Conservation (phyloP, 2,888 invertebrate species). For the Strigamia transsilvanica region DNA sequence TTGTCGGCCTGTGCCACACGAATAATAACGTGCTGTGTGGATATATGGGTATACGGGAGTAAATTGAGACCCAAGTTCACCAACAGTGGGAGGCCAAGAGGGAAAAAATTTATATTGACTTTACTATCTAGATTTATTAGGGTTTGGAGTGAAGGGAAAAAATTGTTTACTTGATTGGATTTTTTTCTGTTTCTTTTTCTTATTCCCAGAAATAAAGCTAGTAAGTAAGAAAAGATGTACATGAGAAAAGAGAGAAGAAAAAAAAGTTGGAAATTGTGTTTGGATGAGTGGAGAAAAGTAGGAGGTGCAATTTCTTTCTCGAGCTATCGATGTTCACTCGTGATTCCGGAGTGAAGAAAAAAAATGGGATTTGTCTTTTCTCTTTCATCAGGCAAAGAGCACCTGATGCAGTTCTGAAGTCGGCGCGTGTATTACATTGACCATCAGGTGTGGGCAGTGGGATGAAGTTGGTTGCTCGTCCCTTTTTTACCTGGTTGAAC, state of each 20-base stretch:
- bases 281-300: slow-evolving; percentile 49
- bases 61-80: slow-evolving; percentile 41
- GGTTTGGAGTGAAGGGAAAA: slow-evolving; percentile 8
- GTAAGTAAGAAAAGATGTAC: background rate
- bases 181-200: slow-evolving; percentile 1
- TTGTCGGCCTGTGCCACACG: slow-evolving; percentile 49
- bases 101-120: slow-evolving; percentile 35
- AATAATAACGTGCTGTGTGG: slow-evolving; percentile 34
- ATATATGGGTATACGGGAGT: slow-evolving; percentile 27
- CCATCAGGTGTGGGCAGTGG: slow-evolving; percentile 44
- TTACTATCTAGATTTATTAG: slow-evolving; percentile 48
- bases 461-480: slow-evolving; percentile 33
- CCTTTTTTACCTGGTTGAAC: slow-evolving; percentile 42
- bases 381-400: slow-evolving; percentile 53
- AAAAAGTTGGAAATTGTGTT: slow-evolving; percentile 32
- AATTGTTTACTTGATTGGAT: background rate
- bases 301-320: slow-evolving; percentile 40
- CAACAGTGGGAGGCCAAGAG: background rate
- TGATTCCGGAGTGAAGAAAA: slow-evolving; percentile 27
- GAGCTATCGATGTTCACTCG: slow-evolving; percentile 52
- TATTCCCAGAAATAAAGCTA: background rate
- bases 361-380: slow-evolving; percentile 49
- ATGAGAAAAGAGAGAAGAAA: background rate
- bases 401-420: slow-evolving; percentile 44
- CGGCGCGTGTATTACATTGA: slow-evolving; percentile 44